Evolutionary conservation across 1,140 invertebrate species (phyloP), one percentile per base, ranked within the genome.

Genomic region (Drosophila cardini): DNA sequence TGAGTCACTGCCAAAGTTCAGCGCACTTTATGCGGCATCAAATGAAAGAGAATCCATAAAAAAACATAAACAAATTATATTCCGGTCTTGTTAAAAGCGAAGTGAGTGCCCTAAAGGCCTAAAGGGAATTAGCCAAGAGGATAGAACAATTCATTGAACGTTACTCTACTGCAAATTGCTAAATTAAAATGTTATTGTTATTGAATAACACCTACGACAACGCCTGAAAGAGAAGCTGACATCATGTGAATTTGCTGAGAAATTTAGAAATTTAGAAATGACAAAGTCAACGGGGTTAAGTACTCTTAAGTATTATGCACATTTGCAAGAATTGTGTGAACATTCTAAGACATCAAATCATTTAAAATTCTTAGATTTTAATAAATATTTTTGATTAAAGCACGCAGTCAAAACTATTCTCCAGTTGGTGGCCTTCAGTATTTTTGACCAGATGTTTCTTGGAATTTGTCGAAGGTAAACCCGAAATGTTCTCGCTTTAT

Each of bases 1-100:
- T 80, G 78, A 80, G 15, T 80, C 76, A 73, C 18, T 9, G 18
- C 40, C n/a, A 40, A 67, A 80, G 77, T 80, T 84, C 81, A 73
- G 32, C 73, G 81, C 73, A 56, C 73, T 69, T 52, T 4, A 61
- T 34, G 56, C 57, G 38, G 15, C n/a, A 2, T 21, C 50, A 46
- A 32, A 11, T 38, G 40, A 34, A 60, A 56, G 57, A 40, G 53
- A 64, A 42, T 45, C 32, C 13, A 40, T 13, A 36, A 13, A 69
- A 57, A 11, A 38, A 15, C 52, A 55, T 53, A 70, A 68, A 79
- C 34, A 18, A 56, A 52, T 38, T 57, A 30, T 45, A 55, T 72
- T 52, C 63, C 62, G 63, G 53, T 46, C 11, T 4, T 11, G 36
- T 38, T 38, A 4, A 11, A 10, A 11, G 38, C 5, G 21, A 7